These are phyloP conservation scores for Remorina albescens DNA, from an alignment of 2,797 vertebrate genomes.

Conservation along the genomic window DNA sequence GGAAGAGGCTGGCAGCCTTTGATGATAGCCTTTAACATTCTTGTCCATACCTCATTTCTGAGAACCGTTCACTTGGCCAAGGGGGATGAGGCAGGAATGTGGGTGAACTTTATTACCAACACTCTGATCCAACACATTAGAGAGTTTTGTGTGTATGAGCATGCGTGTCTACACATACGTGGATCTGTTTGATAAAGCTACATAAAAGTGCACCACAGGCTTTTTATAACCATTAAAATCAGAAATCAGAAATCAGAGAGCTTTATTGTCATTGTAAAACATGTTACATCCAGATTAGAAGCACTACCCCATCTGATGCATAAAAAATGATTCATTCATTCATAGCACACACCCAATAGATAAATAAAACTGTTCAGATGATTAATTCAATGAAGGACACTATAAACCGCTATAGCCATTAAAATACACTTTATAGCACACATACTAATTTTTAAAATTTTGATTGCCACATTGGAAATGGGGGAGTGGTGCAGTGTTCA, in stretches of 20 bases:
- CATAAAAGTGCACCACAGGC: neutral
- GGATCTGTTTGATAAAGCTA: conserved; percentile 7
- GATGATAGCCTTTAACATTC: conserved; percentile 86
- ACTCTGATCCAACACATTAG: conserved; percentile 52
- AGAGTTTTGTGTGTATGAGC: conserved; percentile 27
- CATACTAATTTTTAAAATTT: too few relatives aligned
- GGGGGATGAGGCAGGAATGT: conserved; percentile 62
- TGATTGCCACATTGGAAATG: neutral
- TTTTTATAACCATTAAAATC: neutral
- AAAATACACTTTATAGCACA: too few relatives aligned
- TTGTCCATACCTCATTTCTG: conserved; percentile 78
- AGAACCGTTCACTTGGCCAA: conserved; percentile 65
- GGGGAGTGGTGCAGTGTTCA: too few relatives aligned
- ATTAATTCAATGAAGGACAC: too few relatives aligned
- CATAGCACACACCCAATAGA: too few relatives aligned
- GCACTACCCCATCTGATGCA: too few relatives aligned
- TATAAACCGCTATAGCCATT: too few relatives aligned
- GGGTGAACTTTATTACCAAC: conserved; percentile 57
- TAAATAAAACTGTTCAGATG: too few relatives aligned
- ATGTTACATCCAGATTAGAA: too few relatives aligned
- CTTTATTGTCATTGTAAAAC: too few relatives aligned
- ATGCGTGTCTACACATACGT: conserved; percentile 3
- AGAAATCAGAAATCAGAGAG: too few relatives aligned
- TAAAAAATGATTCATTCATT: too few relatives aligned
- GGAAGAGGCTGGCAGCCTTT: conserved; percentile 73